A percentile compares a stretch with the other conserved stretches of the same genome.
These are phyloP conservation scores for Adela reaumurella DNA, from an alignment of 2,888 invertebrate genomes.

Conservation along the genomic window DNA sequence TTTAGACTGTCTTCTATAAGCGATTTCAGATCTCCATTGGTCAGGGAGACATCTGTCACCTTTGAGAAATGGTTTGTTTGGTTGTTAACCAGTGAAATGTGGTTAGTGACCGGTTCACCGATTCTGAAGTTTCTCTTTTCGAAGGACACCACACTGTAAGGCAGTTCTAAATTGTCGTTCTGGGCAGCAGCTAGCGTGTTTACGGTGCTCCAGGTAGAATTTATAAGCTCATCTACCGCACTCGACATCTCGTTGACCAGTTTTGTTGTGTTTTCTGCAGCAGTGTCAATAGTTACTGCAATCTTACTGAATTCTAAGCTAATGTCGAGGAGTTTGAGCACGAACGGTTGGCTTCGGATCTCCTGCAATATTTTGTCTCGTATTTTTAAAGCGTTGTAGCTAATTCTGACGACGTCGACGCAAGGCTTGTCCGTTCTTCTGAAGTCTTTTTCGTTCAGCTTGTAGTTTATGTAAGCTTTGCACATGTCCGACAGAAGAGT, in stretches of 20 bases:
- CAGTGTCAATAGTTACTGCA: slow-evolving; percentile 31
- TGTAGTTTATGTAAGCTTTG: slow-evolving; percentile 36
- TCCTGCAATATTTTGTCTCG: slow-evolving; percentile 47
- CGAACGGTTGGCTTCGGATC: slow-evolving; percentile 36
- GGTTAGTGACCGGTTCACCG: slow-evolving; percentile 38
- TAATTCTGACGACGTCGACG: slow-evolving; percentile 50
- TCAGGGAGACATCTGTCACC: slow-evolving; percentile 17
- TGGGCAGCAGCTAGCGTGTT: slow-evolving; percentile 33
- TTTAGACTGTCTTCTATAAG: slow-evolving; percentile 42
- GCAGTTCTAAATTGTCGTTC: slow-evolving; percentile 30
- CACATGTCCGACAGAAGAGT: slow-evolving; percentile 38
- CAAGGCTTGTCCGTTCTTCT: slow-evolving; percentile 40
- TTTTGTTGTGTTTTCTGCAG: slow-evolving; percentile 33
- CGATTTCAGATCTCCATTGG: slow-evolving; percentile 31
- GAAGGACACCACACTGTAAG: slow-evolving; percentile 45
- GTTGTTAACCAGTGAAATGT: slow-evolving; percentile 31
- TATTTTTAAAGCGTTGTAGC: slow-evolving; percentile 53
- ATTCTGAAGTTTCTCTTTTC: slow-evolving; percentile 45
- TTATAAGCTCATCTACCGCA: slow-evolving; percentile 31
- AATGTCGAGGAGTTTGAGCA: slow-evolving; percentile 39
- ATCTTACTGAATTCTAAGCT: slow-evolving; percentile 42
- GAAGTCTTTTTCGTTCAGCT: slow-evolving; percentile 35
- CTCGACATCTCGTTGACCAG: slow-evolving; percentile 23
- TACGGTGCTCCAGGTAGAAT: slow-evolving; percentile 41
- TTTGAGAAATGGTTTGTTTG: slow-evolving; percentile 31